Conservation (phyloP, 2,797 vertebrate species). For the Diplodus puntazzo region DNA sequence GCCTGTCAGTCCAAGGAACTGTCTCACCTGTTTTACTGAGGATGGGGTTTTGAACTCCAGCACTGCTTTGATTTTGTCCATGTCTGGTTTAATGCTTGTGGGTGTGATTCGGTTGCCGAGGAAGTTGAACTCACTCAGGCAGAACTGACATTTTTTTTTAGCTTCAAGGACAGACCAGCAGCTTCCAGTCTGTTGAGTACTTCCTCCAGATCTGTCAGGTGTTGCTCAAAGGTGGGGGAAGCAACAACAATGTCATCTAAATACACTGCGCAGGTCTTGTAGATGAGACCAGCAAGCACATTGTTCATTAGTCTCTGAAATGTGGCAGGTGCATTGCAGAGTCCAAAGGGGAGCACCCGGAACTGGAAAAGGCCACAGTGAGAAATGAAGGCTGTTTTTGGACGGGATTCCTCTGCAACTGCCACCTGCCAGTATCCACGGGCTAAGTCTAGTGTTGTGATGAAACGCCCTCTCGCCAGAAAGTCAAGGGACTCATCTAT, state of each 20-base stretch:
- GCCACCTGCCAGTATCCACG: constrained; percentile 36
- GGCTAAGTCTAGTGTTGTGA: constrained; percentile 46
- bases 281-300: constrained; percentile 19
- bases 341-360: background rate
- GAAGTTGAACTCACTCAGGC: constrained; percentile 20
- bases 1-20: constrained; percentile 17
- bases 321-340: background rate
- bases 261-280: constrained; percentile 22
- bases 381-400: constrained; percentile 33
- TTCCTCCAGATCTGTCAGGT: constrained; percentile 4
- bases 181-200: background rate
- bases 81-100: background rate
- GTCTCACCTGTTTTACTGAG: background rate
- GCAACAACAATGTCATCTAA: constrained; percentile 36
- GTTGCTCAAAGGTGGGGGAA: constrained; percentile 25
- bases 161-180: constrained; percentile 11
- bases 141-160: constrained; percentile 46
- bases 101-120: constrained; percentile 19
- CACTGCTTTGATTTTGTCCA: constrained; percentile 12
- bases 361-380: constrained; percentile 29
- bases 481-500: constrained; percentile 54
- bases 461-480: constrained; percentile 21
- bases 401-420: constrained; percentile 18
- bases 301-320: constrained; percentile 39
- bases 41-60: constrained; percentile 8